These are phyloP conservation scores for Dendrocincla tyrannina DNA, from an alignment of 2,797 vertebrate species.

Conservation along the genomic window DNA sequence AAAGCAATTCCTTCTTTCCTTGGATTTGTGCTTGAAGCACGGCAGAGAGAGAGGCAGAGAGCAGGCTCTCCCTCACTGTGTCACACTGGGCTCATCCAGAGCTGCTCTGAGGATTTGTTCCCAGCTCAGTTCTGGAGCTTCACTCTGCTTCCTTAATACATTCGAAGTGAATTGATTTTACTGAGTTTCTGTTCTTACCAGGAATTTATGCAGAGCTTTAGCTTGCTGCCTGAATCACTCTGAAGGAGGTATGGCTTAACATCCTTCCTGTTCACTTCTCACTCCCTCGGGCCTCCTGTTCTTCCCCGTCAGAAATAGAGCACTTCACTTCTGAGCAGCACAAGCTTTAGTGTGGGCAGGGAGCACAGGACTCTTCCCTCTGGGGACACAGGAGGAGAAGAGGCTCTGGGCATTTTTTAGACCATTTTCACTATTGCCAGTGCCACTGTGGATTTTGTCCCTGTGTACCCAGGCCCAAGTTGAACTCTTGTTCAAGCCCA, in stretches of 20 bases:
- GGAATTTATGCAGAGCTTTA: neutral
- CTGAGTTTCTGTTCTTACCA: neutral
- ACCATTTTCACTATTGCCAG: neutral
- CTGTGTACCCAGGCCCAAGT: neutral
- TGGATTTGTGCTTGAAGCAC: slow-evolving; percentile 16
- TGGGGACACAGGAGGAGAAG: neutral
- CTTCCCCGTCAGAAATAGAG: neutral
- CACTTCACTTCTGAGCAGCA: neutral
- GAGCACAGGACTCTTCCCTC: neutral
- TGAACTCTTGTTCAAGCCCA: neutral
- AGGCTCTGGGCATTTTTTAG: neutral
- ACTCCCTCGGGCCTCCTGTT: neutral
- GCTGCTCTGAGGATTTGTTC: slow-evolving; percentile 1
- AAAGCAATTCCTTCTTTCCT: slow-evolving; percentile 29
- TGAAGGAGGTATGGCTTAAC: neutral
- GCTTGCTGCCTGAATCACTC: neutral
- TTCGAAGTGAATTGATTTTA: neutral
- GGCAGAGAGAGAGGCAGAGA: slow-evolving; percentile 51
- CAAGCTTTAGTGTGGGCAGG: neutral
- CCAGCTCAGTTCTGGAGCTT: neutral
- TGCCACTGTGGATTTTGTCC: neutral
- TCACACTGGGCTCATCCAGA: neutral
- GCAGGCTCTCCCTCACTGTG: slow-evolving; percentile 51
- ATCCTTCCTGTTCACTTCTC: neutral
- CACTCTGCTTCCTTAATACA: neutral